Conservation (phyloP, 2,888 invertebrate genomes). For the Aethes cnicana region DNA sequence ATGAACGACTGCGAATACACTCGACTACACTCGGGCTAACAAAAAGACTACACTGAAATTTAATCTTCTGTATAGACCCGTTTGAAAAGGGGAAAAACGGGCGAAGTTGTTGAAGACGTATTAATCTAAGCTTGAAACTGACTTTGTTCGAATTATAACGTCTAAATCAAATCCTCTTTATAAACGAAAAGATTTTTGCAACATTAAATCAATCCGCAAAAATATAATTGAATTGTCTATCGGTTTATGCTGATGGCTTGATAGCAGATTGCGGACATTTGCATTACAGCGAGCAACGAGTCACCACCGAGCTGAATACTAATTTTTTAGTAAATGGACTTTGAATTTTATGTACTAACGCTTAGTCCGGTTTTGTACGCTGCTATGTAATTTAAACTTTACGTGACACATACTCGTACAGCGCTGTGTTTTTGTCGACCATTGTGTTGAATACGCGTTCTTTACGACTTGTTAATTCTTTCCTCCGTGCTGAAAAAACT, state of each 20-base stretch:
- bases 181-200: conserved; percentile 4
- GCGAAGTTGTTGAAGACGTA: too few relatives aligned
- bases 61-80: conserved; percentile 4
- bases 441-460: too few relatives aligned
- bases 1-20: neutral
- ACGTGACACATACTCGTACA: too few relatives aligned
- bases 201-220: conserved; percentile 9
- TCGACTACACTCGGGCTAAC: neutral
- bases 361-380: too few relatives aligned
- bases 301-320: conserved; percentile 9
- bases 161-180: too few relatives aligned
- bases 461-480: too few relatives aligned
- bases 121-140: too few relatives aligned
- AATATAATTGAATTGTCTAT: neutral
- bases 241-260: conserved; percentile 6
- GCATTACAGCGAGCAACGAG: conserved; percentile 2
- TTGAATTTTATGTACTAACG: conserved; percentile 7
- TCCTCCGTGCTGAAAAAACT: too few relatives aligned
- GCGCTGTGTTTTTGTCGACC: too few relatives aligned
- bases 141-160: too few relatives aligned
- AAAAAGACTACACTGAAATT: conserved; percentile 11
- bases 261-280: conserved; percentile 12
- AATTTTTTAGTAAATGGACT: neutral
- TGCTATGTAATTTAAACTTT: neutral
- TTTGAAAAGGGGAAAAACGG: neutral